phyloP scores from a whole-genome alignment of 2,888 invertebrate species.

The Agonopterix heracliana region DNA sequence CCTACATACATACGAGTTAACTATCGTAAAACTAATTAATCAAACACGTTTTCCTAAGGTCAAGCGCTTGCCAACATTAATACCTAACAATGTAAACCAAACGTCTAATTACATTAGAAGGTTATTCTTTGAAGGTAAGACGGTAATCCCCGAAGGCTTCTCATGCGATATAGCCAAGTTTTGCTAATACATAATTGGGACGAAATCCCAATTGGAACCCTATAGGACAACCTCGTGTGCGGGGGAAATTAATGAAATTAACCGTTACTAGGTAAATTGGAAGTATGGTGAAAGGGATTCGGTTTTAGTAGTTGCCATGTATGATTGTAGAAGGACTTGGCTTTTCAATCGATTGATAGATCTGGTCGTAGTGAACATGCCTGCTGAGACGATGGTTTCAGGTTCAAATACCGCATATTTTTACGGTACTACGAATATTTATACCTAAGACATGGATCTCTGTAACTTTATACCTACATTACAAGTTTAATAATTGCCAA shows the following conservation, averaged over 20 bases:
- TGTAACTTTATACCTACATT: too few relatives aligned
- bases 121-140: slow-evolving; percentile 17
- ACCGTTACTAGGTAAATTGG: slow-evolving; percentile 50
- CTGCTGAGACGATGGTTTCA: too few relatives aligned
- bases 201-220: slow-evolving; percentile 63
- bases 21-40: too few relatives aligned
- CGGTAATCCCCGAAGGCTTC: slow-evolving; percentile 9
- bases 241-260: slow-evolving; percentile 70
- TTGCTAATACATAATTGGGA: slow-evolving; percentile 68
- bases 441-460: too few relatives aligned
- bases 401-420: too few relatives aligned
- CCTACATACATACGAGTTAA: too few relatives aligned
- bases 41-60: not conserved
- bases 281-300: slow-evolving; percentile 15
- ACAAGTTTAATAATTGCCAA: too few relatives aligned
- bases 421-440: too few relatives aligned
- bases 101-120: not conserved
- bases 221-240: slow-evolving; percentile 60
- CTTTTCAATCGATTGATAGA: too few relatives aligned
- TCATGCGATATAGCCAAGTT: slow-evolving; percentile 60
- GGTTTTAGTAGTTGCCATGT: not conserved
- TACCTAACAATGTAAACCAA: too few relatives aligned
- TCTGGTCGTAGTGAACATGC: too few relatives aligned
- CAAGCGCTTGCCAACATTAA: slow-evolving; percentile 2
- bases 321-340: too few relatives aligned